A percentile compares a stretch with the other conserved stretches of the same genome.
Evolutionary conservation across 1,140 invertebrate species (phyloP).

Genomic region (Zaprionus nigranus): DNA sequence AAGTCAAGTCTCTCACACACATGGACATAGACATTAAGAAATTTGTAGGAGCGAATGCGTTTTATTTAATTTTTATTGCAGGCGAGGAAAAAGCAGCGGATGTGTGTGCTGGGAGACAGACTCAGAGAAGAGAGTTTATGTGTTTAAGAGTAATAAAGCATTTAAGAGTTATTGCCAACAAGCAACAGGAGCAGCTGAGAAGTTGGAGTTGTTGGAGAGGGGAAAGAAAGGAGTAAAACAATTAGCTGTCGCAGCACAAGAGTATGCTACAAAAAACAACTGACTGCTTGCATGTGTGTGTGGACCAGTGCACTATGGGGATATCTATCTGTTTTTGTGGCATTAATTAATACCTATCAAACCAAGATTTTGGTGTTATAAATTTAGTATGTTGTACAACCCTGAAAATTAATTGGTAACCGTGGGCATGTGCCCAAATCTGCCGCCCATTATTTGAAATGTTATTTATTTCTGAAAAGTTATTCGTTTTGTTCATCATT

Average conservation of each 20-base stretch:
- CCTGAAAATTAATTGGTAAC: no score
- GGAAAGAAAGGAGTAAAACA: slow-evolving; percentile 30
- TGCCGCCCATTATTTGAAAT: no score
- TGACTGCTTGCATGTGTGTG: background rate
- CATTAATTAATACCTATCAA: no score
- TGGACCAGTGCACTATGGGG: background rate
- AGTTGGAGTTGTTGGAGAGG: background rate
- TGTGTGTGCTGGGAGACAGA: background rate
- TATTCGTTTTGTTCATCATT: no score
- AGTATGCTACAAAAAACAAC: slow-evolving; percentile 41
- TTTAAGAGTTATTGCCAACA: slow-evolving; percentile 49
- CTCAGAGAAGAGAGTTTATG: background rate
- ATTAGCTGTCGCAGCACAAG: slow-evolving; percentile 43
- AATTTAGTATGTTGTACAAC: no score
- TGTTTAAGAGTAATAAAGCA: slow-evolving; percentile 39
- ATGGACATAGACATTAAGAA: slow-evolving; percentile 45
- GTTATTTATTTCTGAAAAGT: no score
- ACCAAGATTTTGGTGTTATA: no score
- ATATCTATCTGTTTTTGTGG: no score
- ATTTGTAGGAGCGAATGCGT: slow-evolving; percentile 51
- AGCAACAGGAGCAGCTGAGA: slow-evolving; percentile 26
- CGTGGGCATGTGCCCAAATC: no score
- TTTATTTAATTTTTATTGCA: slow-evolving; percentile 56
- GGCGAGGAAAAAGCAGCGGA: slow-evolving; percentile 11
- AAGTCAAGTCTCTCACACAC: slow-evolving; percentile 28